Conservation (phyloP, 2,113 vertebrate species). For the Solenodon paradoxus region DNA sequence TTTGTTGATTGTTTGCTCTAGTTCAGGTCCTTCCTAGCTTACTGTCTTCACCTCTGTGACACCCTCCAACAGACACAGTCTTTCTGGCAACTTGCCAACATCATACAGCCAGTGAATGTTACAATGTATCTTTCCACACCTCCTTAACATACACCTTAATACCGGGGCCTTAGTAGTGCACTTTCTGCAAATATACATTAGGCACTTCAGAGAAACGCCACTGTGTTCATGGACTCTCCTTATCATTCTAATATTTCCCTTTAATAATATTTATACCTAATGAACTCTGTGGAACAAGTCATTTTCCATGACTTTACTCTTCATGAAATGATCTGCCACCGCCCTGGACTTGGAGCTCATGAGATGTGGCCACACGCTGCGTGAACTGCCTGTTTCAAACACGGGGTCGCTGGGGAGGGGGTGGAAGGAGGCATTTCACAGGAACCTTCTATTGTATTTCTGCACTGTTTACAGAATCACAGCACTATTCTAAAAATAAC, state of each 20-base stretch:
- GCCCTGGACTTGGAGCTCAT: not conserved
- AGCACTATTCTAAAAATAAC: not conserved
- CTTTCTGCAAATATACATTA: not conserved
- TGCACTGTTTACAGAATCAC: not conserved
- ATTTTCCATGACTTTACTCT: not conserved
- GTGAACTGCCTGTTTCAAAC: too few relatives aligned
- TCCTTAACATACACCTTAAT: not conserved
- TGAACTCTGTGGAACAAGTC: not conserved
- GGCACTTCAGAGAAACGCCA: not conserved
- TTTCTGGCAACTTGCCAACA: not conserved
- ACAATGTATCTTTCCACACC: not conserved
- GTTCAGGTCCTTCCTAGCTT: not conserved
- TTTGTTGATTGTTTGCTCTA: not conserved
- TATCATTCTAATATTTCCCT: not conserved
- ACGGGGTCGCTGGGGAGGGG: not conserved
- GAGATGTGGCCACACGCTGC: not conserved
- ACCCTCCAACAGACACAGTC: not conserved
- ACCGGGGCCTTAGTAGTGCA: not conserved
- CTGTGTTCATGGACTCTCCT: not conserved
- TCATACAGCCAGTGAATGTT: not conserved
- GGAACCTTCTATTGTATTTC: not conserved
- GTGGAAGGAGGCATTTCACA: not conserved
- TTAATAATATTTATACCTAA: not conserved
- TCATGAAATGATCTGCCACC: not conserved
- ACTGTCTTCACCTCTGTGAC: not conserved